Evolutionary conservation across 2,888 invertebrate genomes (phyloP).

Genomic region (Diploptera punctata): DNA sequence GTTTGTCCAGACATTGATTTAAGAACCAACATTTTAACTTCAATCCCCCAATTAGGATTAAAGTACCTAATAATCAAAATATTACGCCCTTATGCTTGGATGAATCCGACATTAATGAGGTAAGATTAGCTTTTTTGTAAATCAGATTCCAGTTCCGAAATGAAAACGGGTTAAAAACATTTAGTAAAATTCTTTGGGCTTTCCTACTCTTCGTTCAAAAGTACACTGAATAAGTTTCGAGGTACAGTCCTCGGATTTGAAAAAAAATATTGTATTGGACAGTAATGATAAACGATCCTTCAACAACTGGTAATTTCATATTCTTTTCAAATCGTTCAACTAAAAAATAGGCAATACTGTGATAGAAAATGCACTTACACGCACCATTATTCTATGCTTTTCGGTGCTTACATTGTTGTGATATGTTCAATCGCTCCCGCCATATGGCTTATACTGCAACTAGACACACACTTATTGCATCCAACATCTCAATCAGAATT

Average conservation of each 20-base stretch:
- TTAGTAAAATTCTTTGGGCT: background rate
- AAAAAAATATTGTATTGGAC: background rate
- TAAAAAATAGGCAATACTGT: background rate
- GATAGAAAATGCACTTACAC: background rate
- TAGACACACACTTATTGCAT: background rate
- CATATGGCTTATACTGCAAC: background rate
- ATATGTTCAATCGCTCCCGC: background rate
- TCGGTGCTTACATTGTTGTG: background rate
- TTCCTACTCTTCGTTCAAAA: background rate
- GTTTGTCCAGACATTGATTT: background rate
- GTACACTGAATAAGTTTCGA: background rate
- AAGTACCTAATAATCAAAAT: background rate
- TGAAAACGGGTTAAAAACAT: background rate
- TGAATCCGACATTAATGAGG: background rate
- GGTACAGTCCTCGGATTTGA: background rate
- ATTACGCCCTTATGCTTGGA: background rate
- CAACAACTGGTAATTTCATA: background rate
- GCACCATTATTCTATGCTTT: background rate
- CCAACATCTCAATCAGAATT: background rate
- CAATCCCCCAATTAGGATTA: background rate
- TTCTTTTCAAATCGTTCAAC: background rate
- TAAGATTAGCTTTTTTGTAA: background rate
- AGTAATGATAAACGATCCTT: too few relatives aligned
- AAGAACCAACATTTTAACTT: background rate
- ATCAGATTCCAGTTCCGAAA: too few relatives aligned